Evolutionary conservation across 37 sponge, comb jelly and placozoan species (phyloP).

Genomic region (Spongilla lacustris): DNA sequence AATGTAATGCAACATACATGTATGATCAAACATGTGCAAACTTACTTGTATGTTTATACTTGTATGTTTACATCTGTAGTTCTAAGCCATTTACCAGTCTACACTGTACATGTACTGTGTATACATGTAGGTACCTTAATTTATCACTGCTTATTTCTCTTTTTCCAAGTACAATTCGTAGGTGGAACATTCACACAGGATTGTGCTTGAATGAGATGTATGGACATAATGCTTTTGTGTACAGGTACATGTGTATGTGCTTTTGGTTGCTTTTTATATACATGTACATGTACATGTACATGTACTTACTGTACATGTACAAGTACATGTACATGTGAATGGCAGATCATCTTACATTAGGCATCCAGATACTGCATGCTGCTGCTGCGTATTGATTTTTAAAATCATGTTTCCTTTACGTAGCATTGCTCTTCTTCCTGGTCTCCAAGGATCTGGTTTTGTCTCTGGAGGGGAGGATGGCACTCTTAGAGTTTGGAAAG

Average conservation of each 20-base stretch:
- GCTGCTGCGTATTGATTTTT: not conserved
- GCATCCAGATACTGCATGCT: too few species aligned
- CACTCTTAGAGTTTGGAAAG: conserved; percentile 78
- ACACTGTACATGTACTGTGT: too few species aligned
- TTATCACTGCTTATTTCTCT: not conserved
- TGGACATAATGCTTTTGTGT: conserved; percentile 76
- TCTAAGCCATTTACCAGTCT: too few species aligned
- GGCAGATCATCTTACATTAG: too few species aligned
- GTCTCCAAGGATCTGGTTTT: conserved; percentile 28
- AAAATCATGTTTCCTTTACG: not conserved
- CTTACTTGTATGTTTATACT: too few species aligned
- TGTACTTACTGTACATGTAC: not conserved
- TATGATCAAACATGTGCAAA: too few species aligned
- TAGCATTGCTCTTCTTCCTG: conserved; percentile 55
- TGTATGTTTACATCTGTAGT: too few species aligned
- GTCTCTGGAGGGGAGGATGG: conserved; percentile 82
- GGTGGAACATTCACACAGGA: conserved; percentile 75
- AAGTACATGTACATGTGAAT: not conserved
- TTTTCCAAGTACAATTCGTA: conserved; percentile 50
- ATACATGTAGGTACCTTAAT: too few species aligned
- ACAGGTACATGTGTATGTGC: conserved; percentile 31
- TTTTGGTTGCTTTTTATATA: not conserved
- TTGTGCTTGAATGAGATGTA: conserved; percentile 56
- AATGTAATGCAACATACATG: too few species aligned
- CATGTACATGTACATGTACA: not conserved